Conservation (phyloP, 64 coral and sea anemone species). For the Montipora capricornis region DNA sequence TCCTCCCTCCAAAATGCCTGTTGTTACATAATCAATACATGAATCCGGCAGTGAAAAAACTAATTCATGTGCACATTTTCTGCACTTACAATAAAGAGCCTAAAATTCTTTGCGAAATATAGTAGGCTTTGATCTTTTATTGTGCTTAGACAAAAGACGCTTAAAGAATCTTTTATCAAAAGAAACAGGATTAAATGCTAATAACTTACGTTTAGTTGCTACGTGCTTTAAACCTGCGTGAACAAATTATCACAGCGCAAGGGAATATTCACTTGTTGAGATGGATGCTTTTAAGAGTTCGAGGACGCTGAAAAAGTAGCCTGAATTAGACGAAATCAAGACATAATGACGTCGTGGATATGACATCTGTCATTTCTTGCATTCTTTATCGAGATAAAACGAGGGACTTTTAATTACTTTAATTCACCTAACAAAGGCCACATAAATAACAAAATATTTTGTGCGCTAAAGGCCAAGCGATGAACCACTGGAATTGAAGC, state of each 20-base stretch:
- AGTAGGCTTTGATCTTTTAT: not conserved
- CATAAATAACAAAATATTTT: not conserved
- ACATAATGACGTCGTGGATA: not conserved
- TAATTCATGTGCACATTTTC: too few relatives aligned
- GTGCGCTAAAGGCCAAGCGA: not conserved
- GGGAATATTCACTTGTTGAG: slow-evolving; percentile 26
- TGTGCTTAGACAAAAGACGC: not conserved
- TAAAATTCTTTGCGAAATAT: not conserved
- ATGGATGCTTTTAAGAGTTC: too few relatives aligned
- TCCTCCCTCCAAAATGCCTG: too few relatives aligned
- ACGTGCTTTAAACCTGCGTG: not conserved
- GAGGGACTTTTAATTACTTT: not conserved
- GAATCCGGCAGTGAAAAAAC: too few relatives aligned
- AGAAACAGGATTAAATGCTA: not conserved
- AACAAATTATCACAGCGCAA: not conserved
- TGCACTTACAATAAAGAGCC: too few relatives aligned
- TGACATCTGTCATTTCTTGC: not conserved
- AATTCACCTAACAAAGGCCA: slow-evolving; percentile 29
- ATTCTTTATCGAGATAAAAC: not conserved
- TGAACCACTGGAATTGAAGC: not conserved
- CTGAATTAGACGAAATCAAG: not conserved
- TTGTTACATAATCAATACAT: too few relatives aligned
- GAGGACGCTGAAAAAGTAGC: not conserved
- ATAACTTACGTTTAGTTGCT: not conserved
- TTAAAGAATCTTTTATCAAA: not conserved